Conservation (phyloP, 2,113 vertebrate genomes). For the Peucedramus taeniatus region DNA sequence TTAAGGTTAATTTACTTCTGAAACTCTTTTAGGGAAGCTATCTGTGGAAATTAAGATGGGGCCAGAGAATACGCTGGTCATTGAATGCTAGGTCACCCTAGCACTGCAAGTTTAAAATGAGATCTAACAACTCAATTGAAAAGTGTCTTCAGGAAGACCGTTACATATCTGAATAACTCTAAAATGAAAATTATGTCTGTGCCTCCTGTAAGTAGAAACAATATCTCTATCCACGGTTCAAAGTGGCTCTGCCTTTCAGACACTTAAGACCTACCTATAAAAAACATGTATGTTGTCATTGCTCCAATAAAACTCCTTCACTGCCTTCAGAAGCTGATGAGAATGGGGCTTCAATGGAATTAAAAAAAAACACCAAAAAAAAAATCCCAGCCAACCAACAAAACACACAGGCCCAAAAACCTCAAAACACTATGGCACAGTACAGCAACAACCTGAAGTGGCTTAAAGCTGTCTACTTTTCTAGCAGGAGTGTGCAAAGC, state of each 20-base stretch:
- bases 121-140: background rate
- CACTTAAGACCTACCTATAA: background rate
- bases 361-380: background rate
- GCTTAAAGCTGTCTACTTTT: background rate
- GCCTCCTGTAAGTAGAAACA: background rate
- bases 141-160: background rate
- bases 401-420: background rate
- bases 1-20: background rate
- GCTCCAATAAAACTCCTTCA: background rate
- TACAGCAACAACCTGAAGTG: background rate
- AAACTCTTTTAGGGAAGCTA: background rate
- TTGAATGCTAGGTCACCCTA: background rate
- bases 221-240: background rate
- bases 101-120: background rate
- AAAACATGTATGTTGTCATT: background rate
- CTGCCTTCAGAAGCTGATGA: background rate
- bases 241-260: background rate
- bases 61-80: background rate
- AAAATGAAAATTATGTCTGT: background rate
- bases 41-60: background rate
- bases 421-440: background rate
- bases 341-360: background rate
- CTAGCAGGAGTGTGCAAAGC: background rate
- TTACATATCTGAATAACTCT: background rate
- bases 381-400: background rate